Percentiles rank a stretch among this genome's conserved stretches.
Evolutionary conservation across 2,888 invertebrate species (phyloP).

Genomic region (Drosophila nigritarsus): DNA sequence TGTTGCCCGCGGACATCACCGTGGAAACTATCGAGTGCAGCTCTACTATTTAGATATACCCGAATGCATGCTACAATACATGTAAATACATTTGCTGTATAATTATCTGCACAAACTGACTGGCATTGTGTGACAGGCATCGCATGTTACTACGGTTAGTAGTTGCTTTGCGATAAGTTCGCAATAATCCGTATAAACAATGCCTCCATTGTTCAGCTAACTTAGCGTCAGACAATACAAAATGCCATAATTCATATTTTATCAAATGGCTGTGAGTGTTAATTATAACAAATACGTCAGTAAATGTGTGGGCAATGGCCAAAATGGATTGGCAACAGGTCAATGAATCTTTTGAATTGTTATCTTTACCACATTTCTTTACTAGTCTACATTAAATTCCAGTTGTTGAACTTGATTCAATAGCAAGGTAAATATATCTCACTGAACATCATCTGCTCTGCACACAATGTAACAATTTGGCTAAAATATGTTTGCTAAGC

Average conservation of each 20-base stretch:
- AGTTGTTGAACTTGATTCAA: constrained; percentile 23
- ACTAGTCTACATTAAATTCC: constrained; percentile 15
- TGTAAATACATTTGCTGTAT: constrained; percentile 14
- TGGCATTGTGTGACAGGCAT: constrained; percentile 33
- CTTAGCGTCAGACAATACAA: constrained; percentile 28
- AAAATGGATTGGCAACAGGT: constrained; percentile 4
- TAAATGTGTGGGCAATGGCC: constrained; percentile 5
- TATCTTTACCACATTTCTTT: constrained; percentile 3
- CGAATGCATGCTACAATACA: constrained; percentile 1
- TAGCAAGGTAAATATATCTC: constrained; percentile 20
- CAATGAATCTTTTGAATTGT: not conserved
- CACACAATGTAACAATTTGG: constrained; percentile 59
- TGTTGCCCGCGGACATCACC: not conserved
- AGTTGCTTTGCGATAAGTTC: constrained; percentile 13
- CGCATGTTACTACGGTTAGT: constrained; percentile 29
- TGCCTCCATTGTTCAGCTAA: constrained; percentile 44
- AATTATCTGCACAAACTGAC: constrained; percentile 47
- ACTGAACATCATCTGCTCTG: constrained; percentile 11
- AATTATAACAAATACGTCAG: constrained; percentile 37
- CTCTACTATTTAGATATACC: not conserved
- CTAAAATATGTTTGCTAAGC: constrained; percentile 58
- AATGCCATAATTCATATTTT: constrained; percentile 46
- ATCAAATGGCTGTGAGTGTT: constrained; percentile 32
- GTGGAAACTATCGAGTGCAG: not conserved
- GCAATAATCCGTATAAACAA: constrained; percentile 39